Evolutionary conservation across 2,113 vertebrate species (phyloP), one percentile per base, ranked within the genome.

Genomic region (Campylomormyrus numenius): DNA sequence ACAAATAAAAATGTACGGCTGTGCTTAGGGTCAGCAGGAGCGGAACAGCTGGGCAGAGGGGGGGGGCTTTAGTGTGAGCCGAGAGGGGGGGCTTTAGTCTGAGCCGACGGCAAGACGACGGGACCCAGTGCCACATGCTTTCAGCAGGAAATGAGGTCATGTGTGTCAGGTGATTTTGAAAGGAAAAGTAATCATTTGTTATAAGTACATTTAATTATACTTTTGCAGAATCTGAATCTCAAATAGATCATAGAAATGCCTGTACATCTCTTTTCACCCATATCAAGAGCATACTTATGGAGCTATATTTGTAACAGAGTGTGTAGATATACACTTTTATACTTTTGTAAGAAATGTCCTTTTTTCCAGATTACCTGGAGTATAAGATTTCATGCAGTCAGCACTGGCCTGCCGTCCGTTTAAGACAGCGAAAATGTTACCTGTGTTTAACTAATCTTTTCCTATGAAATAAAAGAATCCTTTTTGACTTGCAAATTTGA

Each of bases 131-230:
- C 9, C 48, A 9, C 24, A 31, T 17, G 85, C 85, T 31, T 87
- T 87, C 49, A 6, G 85, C 13, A 53, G 15, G 85, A 87, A 87
- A 87, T 87, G 85, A 87, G 50, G 85, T 87, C n/a, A 56, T 56
- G 15, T 53, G n/a, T 48, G 27, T 87, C 85, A 52, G 50, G 49
- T 48, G n/a, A 15, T 15, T 87, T 56, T 53, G 53, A 27, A 87
- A 56, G 50, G 85, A 87, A 87, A 56, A 87, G 85, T 15, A 87
- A 87, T 87, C 49, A 53, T 87, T 56, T 27, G n/a, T 48, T 15
- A 2, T 50, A 87, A 87, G 50, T 56, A 21, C 17, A 87, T 17
- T 87, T 56, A 87, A 87, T 87, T 87, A 87, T 87, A 50, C 85
- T 53, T 52, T 49, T 31, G 21, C 49, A 87, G 49, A n/a, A 21